Conservation (phyloP, 2,113 vertebrate genomes). For the Globicephala melas region DNA sequence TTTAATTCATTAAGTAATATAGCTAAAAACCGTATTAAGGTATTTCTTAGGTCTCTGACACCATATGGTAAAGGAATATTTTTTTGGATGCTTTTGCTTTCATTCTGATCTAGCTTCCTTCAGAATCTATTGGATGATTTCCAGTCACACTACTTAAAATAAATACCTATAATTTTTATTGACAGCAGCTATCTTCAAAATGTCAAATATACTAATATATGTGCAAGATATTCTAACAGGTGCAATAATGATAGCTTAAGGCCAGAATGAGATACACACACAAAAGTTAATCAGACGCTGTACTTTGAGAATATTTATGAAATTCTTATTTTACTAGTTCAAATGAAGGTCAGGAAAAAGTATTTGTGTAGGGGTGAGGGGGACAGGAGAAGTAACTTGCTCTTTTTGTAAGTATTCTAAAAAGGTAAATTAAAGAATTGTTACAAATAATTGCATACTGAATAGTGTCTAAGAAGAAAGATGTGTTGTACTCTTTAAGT, state of each 20-base stretch:
- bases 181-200: conserved; percentile 55
- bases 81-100: neutral
- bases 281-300: neutral
- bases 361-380: neutral
- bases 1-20: neutral
- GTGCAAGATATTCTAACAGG: conserved; percentile 38
- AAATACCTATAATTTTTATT: conserved; percentile 46
- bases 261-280: neutral
- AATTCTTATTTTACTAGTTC: conserved; percentile 52
- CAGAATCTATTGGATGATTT: neutral
- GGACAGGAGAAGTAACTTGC: neutral
- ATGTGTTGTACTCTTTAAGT: neutral
- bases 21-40: neutral
- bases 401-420: neutral
- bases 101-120: neutral
- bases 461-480: neutral
- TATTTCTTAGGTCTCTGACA: neutral
- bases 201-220: conserved; percentile 38
- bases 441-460: neutral
- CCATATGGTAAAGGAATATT: neutral
- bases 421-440: neutral
- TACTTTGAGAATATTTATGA: neutral
- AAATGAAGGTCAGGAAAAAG: conserved; percentile 26
- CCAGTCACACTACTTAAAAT: conserved; percentile 21
- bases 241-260: neutral